These are phyloP conservation scores for Caenorhabditis inopinata DNA, from an alignment of 1,140 invertebrate species.

Conservation along the genomic window DNA sequence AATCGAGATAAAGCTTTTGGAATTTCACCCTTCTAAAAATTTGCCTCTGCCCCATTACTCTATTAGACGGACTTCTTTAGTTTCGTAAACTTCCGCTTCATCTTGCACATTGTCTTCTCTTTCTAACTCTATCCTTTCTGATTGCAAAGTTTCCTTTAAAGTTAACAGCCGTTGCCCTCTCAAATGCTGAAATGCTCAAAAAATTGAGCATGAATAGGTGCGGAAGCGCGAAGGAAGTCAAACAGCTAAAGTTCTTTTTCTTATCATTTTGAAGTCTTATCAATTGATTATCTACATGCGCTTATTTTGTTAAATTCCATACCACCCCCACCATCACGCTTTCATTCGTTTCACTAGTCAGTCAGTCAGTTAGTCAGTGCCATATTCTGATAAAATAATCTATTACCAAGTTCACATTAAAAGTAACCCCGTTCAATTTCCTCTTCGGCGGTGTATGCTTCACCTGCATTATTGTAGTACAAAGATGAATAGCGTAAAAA, in stretches of 20 bases:
- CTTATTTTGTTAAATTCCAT: too few species aligned
- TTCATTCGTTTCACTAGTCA: too few species aligned
- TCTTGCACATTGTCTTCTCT: background rate
- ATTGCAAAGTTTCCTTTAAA: background rate
- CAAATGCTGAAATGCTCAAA: too few species aligned
- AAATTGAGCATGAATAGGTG: slow-evolving; percentile 21
- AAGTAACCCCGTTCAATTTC: background rate
- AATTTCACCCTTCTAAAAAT: background rate
- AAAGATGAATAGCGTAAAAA: too few species aligned
- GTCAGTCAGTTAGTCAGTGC: too few species aligned
- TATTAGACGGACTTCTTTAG: background rate
- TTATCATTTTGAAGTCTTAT: background rate
- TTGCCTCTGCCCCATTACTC: background rate
- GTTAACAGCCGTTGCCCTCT: too few species aligned
- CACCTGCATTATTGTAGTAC: too few species aligned
- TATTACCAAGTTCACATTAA: slow-evolving; percentile 10
- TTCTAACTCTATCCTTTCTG: background rate
- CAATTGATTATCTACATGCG: background rate
- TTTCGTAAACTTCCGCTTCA: slow-evolving; percentile 5
- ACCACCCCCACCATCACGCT: too few species aligned
- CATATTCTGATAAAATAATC: slow-evolving; percentile 11
- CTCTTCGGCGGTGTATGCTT: too few species aligned
- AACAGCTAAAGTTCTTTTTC: background rate
- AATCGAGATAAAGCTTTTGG: background rate
- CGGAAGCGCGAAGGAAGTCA: background rate